Base-by-base conservation (phyloP, 2,888 invertebrate genomes). In the Heliconius cydno region DNA sequence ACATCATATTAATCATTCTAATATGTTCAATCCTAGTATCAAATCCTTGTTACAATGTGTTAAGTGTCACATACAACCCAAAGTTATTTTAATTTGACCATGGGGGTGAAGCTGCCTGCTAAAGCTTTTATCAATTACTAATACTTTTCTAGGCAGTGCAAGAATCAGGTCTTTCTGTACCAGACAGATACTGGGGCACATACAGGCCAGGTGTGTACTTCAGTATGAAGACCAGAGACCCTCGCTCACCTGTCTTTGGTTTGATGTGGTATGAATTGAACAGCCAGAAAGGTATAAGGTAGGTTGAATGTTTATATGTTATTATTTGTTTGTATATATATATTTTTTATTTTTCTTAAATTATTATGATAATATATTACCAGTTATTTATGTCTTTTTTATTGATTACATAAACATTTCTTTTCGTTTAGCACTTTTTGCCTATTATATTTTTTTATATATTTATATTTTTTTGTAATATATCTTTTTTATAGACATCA, bases 211-310 rank as follows among this genome's bases (percentile, higher is more conserved):
- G 98, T 0, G 96, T 97, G 3, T 99, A 99, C 91, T 97, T 99
- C 90, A 99, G 99, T 0, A 92, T 99, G 89, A 98, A 98, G 92
- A 98, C 98, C 0, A 95, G 99, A 77, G 98, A 98, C 89, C 98
- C 98, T 0, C 95, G 97, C 78, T 99, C 99, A 0, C 96, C 99
- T 1, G 97, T 99, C 0, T 97, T 98, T 87, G 99, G 99, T 0
- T 93, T 99, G 34, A 99, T 99, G 99, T 99, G 99, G 99, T 98
- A 99, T 89, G 97, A 97, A 83, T 97, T 98, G 0, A 95, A 96
- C 3, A 94, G 96, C 2, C 97, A 97, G 83, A 97, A 97, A 83
- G 98, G 98, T 0, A 96, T 98, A 63, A 96, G 98, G 94, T 96
- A 22, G 91, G 79, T 34, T 79, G 76, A 10, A 19, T 63, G n/a